Percentiles rank a stretch among this genome's conserved stretches.
phyloP scores from a whole-genome alignment of 2,888 invertebrate species.

The Ceriagrion tenellum region DNA sequence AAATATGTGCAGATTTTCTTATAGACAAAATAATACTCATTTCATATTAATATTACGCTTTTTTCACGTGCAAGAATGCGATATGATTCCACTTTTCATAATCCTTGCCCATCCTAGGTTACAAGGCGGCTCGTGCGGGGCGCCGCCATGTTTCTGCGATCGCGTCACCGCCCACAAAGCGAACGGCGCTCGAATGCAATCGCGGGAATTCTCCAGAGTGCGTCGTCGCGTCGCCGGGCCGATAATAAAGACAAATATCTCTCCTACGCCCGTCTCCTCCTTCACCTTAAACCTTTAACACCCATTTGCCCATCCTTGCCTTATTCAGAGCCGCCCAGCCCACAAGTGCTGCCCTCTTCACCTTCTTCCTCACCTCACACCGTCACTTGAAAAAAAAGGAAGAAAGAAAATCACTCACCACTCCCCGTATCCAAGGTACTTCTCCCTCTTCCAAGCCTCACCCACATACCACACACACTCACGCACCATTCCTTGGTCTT shows the following conservation, averaged over 20 bases:
- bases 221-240: not conserved
- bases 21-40: too few relatives aligned
- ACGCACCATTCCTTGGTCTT: not conserved
- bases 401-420: too few relatives aligned
- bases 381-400: too few relatives aligned
- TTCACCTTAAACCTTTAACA: not conserved
- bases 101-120: too few relatives aligned
- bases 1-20: too few relatives aligned
- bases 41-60: too few relatives aligned
- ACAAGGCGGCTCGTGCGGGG: not conserved
- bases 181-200: not conserved
- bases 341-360: not conserved
- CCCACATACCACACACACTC: not conserved
- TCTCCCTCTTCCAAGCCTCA: not conserved
- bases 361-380: not conserved
- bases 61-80: too few relatives aligned
- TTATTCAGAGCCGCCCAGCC: not conserved
- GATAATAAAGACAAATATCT: not conserved
- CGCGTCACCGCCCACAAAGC: not conserved
- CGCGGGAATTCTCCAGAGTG: not conserved
- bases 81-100: too few relatives aligned
- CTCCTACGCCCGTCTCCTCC: not conserved
- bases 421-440: too few relatives aligned
- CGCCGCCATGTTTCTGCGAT: not conserved
- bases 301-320: not conserved